Evolutionary conservation across 2,888 invertebrate genomes (phyloP), one percentile per base, ranked within the genome.

Genomic region (Digitonthophagus gazella): DNA sequence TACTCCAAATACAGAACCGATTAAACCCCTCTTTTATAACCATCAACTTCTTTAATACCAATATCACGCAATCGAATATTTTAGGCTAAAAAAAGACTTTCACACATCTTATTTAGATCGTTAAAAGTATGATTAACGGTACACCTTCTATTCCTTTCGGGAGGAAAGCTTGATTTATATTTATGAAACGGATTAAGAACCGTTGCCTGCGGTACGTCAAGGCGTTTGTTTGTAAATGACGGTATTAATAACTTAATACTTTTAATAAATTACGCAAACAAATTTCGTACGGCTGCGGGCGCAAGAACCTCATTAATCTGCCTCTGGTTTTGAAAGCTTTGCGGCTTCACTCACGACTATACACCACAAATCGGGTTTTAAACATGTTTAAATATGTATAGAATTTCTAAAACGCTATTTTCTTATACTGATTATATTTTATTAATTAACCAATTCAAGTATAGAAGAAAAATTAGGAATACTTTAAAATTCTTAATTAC

Each of bases 161-260:
- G n/a, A n/a, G n/a, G n/a, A n/a, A 61, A 19, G 18, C 61, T 16
- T 61, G 15, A 61, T 61, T 61, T 61, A 61, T 61, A 61, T 61
- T 61, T 61, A 61, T 61, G 15, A 61, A 61, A n/a, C 18, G 61
- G 61, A 61, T 61, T 61, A 61, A 20, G 61, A 19, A 61, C n/a
- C 61, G 61, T 20, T 61, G 19, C n/a, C 18, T 18, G 61, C 61
- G 18, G 61, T 61, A 20, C 28, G 28, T 44, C 19, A 61, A 61
- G 61, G 61, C 18, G 61, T 61, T 61, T 61, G 61, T 61, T 61
- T 61, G 61, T 61, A 61, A 61, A 61, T 61, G 61, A 61, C 61
- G 61, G 61, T 61, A 61, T 61, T 61, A 61, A 61, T 61, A 61
- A 61, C 61, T 61, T 61, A 61, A 61, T 61, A 61, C 61, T 61